phyloP scores from a whole-genome alignment of 1,140 invertebrate species.

The Trichonephila clavata region DNA sequence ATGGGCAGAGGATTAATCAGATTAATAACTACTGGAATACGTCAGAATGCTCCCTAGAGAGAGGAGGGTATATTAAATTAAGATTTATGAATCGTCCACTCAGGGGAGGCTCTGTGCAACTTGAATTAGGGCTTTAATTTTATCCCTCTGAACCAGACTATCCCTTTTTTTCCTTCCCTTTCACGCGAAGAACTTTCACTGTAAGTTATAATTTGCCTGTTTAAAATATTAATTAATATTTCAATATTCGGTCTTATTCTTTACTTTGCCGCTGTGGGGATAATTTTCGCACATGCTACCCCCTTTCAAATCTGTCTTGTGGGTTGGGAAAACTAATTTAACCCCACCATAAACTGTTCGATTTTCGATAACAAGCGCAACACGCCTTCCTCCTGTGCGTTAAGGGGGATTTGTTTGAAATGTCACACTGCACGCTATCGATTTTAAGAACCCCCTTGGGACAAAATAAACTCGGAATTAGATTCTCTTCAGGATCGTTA shows the following conservation, averaged over 20 bases:
- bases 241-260: not conserved
- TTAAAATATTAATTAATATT: conserved; percentile 5
- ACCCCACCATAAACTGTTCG: not conserved
- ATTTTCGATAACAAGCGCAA: conserved; percentile 4
- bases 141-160: too few species aligned
- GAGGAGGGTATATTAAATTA: too few species aligned
- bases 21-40: too few species aligned
- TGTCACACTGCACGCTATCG: conserved; percentile 8
- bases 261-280: not conserved
- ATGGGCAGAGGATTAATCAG: too few species aligned
- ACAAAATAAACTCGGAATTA: conserved; percentile 14
- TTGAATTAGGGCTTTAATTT: too few species aligned
- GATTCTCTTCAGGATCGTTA: not conserved
- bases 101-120: too few species aligned
- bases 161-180: too few species aligned
- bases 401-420: conserved; percentile 1
- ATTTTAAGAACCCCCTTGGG: not conserved
- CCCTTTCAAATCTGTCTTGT: not conserved
- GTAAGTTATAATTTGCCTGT: not conserved
- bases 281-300: not conserved
- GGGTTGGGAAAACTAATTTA: not conserved
- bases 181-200: not conserved
- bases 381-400: not conserved
- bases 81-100: too few species aligned
- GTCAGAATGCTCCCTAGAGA: too few species aligned